Evolutionary conservation across 1,140 invertebrate genomes (phyloP), one percentile per base, ranked within the genome.

Genomic region (Scaptodrosophila lebanonensis): DNA sequence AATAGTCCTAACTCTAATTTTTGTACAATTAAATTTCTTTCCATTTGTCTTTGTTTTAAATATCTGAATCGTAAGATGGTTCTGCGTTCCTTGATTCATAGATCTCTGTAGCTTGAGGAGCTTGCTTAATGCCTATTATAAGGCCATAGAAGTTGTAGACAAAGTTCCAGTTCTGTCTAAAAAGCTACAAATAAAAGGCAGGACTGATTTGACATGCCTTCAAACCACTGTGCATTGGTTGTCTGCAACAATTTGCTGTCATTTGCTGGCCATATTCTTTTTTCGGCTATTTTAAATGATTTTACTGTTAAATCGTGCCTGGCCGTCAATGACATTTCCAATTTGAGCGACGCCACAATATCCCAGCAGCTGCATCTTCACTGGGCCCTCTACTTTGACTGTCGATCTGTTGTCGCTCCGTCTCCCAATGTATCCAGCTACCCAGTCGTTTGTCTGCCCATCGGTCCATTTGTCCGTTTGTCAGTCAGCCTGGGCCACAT

Each of bases 271-370:
- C 69, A 56, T 51, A 39, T 51, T 15, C 13, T 15, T 20, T 36
- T 33, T 25, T 18, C 1, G n/a, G 25, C 8, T 17, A 30, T 45
- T 59, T 70, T 61, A 38, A 44, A 62, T 29, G 61, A 68, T 65
- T 48, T 39, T 38, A 16, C 20, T 22, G 61, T 77, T 29, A 54
- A 75, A 54, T 66, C 52, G 38, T 52, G 33, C 16, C 67, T 52
- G 36, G 32, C 63, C 75, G 69, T 75, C 75, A 82, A 82, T 82
- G 76, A 82, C 75, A 83, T 82, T 82, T 82, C 75, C 75, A 82
- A 82, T 82, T 82, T 82, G 60, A 70, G 75, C 69, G 65, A 56
- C 47, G 49, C 42, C 49, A 43, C 45, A 52, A 54, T n/a, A 27
- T 36, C 29, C 35, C 47, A 32, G n/a, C 22, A 25, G 48, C 17